A percentile compares a stretch with the other conserved stretches of the same genome.
Evolutionary conservation across 2,888 invertebrate species (phyloP).

Genomic region (Teleogryllus oceanicus): DNA sequence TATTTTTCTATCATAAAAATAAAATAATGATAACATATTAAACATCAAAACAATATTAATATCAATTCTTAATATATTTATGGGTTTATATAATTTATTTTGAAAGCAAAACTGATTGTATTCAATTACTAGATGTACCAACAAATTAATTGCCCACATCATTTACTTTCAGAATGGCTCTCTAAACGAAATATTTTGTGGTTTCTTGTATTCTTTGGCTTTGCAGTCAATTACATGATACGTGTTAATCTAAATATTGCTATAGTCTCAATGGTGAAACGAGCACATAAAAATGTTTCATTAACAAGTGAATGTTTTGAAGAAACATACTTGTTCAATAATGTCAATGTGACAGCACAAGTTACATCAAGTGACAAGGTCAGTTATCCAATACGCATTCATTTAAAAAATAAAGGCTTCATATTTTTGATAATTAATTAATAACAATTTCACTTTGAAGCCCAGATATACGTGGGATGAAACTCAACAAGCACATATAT

Average conservation of each 20-base stretch:
- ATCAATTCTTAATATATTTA: too few relatives aligned
- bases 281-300: conserved; percentile 29
- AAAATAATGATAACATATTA: background rate
- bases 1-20: background rate
- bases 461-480: conserved; percentile 60
- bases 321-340: conserved; percentile 26
- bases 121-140: too few relatives aligned
- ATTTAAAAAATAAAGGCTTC: background rate
- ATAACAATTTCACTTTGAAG: conserved; percentile 29
- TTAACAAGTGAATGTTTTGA: conserved; percentile 31
- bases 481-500: conserved; percentile 59
- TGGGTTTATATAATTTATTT: too few relatives aligned
- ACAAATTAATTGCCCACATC: too few relatives aligned
- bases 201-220: conserved; percentile 62
- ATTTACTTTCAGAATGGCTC: conserved; percentile 39
- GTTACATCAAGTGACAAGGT: too few relatives aligned
- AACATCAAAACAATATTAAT: too few relatives aligned
- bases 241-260: conserved; percentile 65
- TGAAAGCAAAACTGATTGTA: too few relatives aligned
- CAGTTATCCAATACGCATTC: too few relatives aligned
- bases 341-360: too few relatives aligned
- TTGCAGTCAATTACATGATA: conserved; percentile 66
- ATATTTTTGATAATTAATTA: background rate
- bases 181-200: conserved; percentile 55
- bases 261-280: conserved; percentile 62